phyloP scores from a whole-genome alignment of 2,113 vertebrate genomes.

The Calyptommatus sinebrachiatus region DNA sequence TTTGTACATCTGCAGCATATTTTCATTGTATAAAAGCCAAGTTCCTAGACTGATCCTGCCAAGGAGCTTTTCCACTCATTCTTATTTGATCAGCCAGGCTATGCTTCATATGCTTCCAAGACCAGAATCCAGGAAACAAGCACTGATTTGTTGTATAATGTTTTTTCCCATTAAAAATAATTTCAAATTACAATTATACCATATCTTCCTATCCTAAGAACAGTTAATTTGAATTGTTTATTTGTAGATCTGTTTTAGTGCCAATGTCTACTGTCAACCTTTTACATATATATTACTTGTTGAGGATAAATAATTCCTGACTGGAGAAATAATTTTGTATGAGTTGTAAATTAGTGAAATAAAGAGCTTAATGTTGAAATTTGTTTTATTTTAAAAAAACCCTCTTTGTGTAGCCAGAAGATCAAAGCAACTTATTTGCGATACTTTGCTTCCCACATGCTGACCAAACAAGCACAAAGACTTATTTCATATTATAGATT shows the following conservation, averaged over 20 bases:
- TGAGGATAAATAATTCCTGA: background rate
- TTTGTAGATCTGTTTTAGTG: background rate
- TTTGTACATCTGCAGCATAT: constrained; percentile 64
- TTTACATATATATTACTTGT: too few relatives aligned
- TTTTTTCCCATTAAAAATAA: constrained; percentile 35
- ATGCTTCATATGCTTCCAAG: constrained; percentile 44
- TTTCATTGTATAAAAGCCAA: constrained; percentile 68
- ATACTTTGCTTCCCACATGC: background rate
- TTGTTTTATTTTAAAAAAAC: background rate
- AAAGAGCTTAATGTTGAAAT: background rate
- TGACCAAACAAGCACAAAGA: background rate
- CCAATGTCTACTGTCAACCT: too few relatives aligned
- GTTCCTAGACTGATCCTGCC: constrained; percentile 57
- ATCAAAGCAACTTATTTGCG: background rate
- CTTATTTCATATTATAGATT: too few relatives aligned
- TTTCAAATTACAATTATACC: constrained; percentile 23
- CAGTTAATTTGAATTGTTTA: constrained; percentile 12
- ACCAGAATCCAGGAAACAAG: constrained; percentile 39
- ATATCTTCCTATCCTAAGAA: background rate
- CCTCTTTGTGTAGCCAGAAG: too few relatives aligned
- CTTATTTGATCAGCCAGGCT: constrained; percentile 43
- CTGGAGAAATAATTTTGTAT: background rate
- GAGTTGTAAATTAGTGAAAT: background rate
- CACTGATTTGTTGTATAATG: constrained; percentile 42
- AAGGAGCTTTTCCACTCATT: constrained; percentile 58